Base-by-base conservation (phyloP, 2,888 invertebrate genomes). In the Xanthorhoe spadicearia region DNA sequence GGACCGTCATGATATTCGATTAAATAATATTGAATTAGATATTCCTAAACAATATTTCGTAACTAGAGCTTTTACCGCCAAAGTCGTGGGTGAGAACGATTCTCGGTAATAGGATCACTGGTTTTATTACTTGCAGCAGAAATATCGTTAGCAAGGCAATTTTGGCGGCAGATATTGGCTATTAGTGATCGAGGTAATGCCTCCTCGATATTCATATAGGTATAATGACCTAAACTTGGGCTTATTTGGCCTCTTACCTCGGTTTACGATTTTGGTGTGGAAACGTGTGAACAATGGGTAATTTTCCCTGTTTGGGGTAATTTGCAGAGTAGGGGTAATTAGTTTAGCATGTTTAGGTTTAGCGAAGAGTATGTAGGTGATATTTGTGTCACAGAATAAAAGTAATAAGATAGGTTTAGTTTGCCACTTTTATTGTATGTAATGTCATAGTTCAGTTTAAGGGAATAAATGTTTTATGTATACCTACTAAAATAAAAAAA, bases 141-240 rank as follows among this genome's bases (percentile, higher is more conserved):
- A 92, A 92, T 92, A 89, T 89, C 89, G 91, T 92, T 90, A 90
- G 87, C 87, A 86, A 90, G 86, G 88, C 91, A 92, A 91, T 92
- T 91, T 92, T 83, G 89, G 86, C 83, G 85, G 83, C 89, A 89
- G 89, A 92, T 92, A 92, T 92, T 92, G 92, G 85, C 92, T 91
- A 91, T 92, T 92, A 92, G 89, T 87, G 86, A 79, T 81, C 82
- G 85, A 79, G 82, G 83, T 88, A 89, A 89, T 88, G 84, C 84
- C 84, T 86, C 83, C 80, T 83, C 87, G 87, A 89, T 91, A 89
- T 89, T 88, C 90, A 87, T 87, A 81, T 81, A 78, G 78, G 79
- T 81, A 80, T 81, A 80, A 80, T 79, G 81, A 80, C 75, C 79
- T 75, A 79, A 81, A 87, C 85, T 87, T 87, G 80, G 83, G 81